Conservation (phyloP, 2,113 vertebrate species). For the Ceratotherium simum region DNA sequence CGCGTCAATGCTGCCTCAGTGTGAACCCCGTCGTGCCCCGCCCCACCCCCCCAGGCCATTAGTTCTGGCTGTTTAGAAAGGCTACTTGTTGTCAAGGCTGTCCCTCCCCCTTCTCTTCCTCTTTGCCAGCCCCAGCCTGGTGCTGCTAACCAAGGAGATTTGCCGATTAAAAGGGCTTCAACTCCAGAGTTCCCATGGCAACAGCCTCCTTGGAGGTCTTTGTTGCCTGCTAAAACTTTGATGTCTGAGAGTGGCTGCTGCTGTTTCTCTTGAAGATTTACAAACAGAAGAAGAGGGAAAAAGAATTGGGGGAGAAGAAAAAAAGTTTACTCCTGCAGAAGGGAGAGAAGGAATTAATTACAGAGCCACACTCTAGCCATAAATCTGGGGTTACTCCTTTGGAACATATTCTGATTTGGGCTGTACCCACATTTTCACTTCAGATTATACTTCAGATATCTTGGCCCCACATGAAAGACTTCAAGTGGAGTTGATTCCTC, state of each 20-base stretch:
- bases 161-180: slow-evolving; percentile 86
- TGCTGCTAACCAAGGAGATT: slow-evolving; percentile 85
- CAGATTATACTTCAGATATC: neutral
- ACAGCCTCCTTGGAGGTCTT: slow-evolving; percentile 89
- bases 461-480: neutral
- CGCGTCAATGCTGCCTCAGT: neutral
- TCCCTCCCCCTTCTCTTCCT: slow-evolving; percentile 69
- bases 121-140: slow-evolving; percentile 73
- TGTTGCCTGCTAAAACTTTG: slow-evolving; percentile 90
- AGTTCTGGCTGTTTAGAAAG: slow-evolving; percentile 75
- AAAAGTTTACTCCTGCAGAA: slow-evolving; percentile 84
- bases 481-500: neutral
- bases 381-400: slow-evolving; percentile 72
- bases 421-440: neutral
- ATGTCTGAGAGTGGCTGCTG: slow-evolving; percentile 85
- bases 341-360: slow-evolving; percentile 68
- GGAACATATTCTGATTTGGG: slow-evolving; percentile 60
- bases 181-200: slow-evolving; percentile 90
- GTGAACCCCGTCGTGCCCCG: neutral
- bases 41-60: neutral
- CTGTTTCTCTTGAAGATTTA: slow-evolving; percentile 80
- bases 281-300: slow-evolving; percentile 78
- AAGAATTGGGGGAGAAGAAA: slow-evolving; percentile 62
- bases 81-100: slow-evolving; percentile 85
- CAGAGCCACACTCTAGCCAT: slow-evolving; percentile 73